Evolutionary conservation across 2,797 vertebrate species (phyloP), one percentile per base, ranked within the genome.

Genomic region (Leuciscus waleckii): DNA sequence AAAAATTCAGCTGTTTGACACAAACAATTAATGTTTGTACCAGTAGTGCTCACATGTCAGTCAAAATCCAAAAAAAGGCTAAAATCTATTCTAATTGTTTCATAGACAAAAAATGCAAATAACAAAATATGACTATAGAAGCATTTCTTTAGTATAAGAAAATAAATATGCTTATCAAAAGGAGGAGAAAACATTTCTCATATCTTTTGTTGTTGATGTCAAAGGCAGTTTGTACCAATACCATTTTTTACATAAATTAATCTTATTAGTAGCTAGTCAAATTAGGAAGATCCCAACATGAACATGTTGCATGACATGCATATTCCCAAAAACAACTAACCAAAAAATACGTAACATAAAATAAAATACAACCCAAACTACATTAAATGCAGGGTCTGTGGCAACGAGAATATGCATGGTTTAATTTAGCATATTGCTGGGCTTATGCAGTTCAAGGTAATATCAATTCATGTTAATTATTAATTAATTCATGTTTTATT

Each of bases 1-100:
- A 76, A 79, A 49, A 65, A 65, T 32, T 65, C 54, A 46, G 37
- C 39, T 43, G 14, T 54, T 26, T 56, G 46, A 82, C n/a, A 82
- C 10, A 58, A 77, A 77, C 74, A 58, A 23, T 75, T 2, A 39
- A 56, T 56, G 74, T 77, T 58, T 77, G 39, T 39, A 61, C 14
- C 11, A 76, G 35, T 56, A 11, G 46, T 37, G 29, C 32, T 76
- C 32, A 74, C 9, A 6, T 46, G 71, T 51, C 19, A 49, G 19
- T 13, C 32, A 21, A 54, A 75, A 75, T 49, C 26, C 17, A 35
- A 35, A 74, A 54, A 54, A 35, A 7, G 11, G 5, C 74, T 3
- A 23, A 76, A 37, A 56, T 76, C 73, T 23, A 3, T 54, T 75
- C 73, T 35, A 10, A 73, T 4, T 23, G 32, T 29, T 35, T 73